Evolutionary conservation across 2,888 invertebrate species (phyloP), one percentile per base, ranked within the genome.

Genomic region (Ditula angustiorana): DNA sequence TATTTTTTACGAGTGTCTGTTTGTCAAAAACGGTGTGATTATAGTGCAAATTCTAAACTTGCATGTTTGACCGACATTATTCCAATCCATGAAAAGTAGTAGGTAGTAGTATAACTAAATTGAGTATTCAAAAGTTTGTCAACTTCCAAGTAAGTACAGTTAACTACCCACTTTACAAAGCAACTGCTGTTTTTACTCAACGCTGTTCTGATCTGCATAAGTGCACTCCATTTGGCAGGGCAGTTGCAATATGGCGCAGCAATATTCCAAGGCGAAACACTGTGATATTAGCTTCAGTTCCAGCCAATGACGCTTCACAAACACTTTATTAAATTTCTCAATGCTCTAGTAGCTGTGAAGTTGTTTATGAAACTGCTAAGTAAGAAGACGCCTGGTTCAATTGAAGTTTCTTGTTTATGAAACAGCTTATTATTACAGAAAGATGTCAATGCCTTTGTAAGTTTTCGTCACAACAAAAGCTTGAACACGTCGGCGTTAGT

Each of bases 321-420:
- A 49, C 37, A 62, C 26, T 62, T 56, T 62, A 62, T 56, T 62
- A 62, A 62, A 62, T 55, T 56, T 61, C 37, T 28, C 26, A 30
- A 26, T n/a, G 30, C 41, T 2, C 41, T 41, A 46, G 46, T n/a
- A 24, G 44, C 44, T 46, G 47, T 5, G 26, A 49, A 50, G 37
- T 49, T 37, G 47, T 55, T 58, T 46, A 44, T 60, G 26, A 50
- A 60, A 55, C 19, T 50, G 16, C 5, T 2, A 2, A 19, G 41
- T 56, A 37, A 37, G 55, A 47, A 61, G 35, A 41, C 28, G 16
- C 19, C 49, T 24, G 16, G 5, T 10, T n/a, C 5, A 13, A 41
- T 26, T 21, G 28, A 28, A 23, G 16, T 11, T 33, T 24, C 16
- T 1, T 3, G 16, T 16, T 58, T 46, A 11, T 13, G 30, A 26